These are phyloP conservation scores for Meandrina meandrites DNA, from an alignment of 92 coral and sea anemone genomes.

Conservation along the genomic window DNA sequence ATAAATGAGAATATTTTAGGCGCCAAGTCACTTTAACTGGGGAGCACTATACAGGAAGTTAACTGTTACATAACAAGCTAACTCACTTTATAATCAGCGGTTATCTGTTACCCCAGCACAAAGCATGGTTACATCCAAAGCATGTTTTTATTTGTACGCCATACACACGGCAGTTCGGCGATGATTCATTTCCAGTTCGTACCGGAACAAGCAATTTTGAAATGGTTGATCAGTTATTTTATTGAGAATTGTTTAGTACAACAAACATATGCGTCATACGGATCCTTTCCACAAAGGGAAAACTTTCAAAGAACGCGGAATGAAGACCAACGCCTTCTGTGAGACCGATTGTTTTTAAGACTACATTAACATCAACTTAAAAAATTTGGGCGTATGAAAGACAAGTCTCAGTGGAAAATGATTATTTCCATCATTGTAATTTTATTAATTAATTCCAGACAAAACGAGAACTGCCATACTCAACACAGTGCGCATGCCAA, in stretches of 20 bases:
- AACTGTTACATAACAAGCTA: background rate
- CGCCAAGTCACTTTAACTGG: background rate
- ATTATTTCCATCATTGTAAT: too few relatives aligned
- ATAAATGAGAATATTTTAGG: background rate
- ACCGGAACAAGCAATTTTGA: background rate
- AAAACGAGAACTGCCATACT: too few relatives aligned
- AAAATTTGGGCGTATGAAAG: background rate
- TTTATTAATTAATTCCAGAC: too few relatives aligned
- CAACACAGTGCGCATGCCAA: too few relatives aligned
- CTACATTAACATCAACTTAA: background rate
- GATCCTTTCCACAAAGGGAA: background rate
- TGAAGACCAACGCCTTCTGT: slow-evolving; percentile 2
- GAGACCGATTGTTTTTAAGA: background rate
- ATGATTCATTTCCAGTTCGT: background rate
- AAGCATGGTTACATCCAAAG: background rate
- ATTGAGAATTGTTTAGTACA: background rate
- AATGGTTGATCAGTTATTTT: background rate
- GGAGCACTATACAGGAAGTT: background rate
- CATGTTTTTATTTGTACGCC: background rate
- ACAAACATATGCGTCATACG: background rate
- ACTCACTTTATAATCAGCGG: background rate
- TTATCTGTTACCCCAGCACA: background rate
- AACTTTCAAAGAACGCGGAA: slow-evolving; percentile 6
- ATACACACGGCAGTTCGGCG: background rate
- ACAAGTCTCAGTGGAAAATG: background rate